Evolutionary conservation across 1,140 invertebrate species (phyloP).

Genomic region (Coenobita brevimanus): DNA sequence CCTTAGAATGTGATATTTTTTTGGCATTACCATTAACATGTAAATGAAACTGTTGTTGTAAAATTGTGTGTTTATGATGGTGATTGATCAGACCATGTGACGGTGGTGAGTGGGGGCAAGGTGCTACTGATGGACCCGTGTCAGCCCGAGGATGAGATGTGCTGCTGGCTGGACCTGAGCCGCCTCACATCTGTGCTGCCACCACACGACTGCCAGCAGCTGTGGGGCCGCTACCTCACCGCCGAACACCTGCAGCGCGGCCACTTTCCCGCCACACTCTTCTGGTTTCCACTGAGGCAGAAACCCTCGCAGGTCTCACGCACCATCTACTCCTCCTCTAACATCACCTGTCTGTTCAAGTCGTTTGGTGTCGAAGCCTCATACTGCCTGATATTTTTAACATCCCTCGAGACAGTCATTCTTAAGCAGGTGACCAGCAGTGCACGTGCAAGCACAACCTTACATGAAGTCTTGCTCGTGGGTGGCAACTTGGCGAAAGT

Average conservation of each 20-base stretch:
- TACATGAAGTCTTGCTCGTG: neutral
- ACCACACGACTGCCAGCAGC: neutral
- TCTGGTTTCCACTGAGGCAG: constrained; percentile 51
- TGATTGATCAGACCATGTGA: neutral
- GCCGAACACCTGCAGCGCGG: neutral
- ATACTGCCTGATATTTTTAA: constrained; percentile 26
- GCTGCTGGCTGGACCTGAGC: constrained; percentile 1
- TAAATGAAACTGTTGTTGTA: too few relatives aligned
- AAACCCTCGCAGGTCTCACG: constrained; percentile 14
- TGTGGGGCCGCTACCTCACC: neutral
- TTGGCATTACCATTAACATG: too few relatives aligned
- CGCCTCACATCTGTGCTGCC: neutral
- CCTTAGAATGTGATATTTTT: too few relatives aligned
- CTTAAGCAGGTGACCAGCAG: neutral
- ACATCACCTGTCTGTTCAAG: neutral
- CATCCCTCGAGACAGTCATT: constrained; percentile 29
- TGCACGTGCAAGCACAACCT: neutral
- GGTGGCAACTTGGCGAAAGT: neutral
- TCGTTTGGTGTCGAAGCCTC: constrained; percentile 32
- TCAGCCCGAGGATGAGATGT: constrained; percentile 33
- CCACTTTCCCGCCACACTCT: constrained; percentile 15
- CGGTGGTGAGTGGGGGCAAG: constrained; percentile 12
- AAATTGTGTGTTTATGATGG: too few relatives aligned
- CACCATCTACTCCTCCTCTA: constrained; percentile 5
- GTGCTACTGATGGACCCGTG: constrained; percentile 43